Percentiles rank a stretch among this genome's conserved stretches.
Evolutionary conservation across 2,888 invertebrate species (phyloP).

Genomic region (Trypoxylon attenuatum): DNA sequence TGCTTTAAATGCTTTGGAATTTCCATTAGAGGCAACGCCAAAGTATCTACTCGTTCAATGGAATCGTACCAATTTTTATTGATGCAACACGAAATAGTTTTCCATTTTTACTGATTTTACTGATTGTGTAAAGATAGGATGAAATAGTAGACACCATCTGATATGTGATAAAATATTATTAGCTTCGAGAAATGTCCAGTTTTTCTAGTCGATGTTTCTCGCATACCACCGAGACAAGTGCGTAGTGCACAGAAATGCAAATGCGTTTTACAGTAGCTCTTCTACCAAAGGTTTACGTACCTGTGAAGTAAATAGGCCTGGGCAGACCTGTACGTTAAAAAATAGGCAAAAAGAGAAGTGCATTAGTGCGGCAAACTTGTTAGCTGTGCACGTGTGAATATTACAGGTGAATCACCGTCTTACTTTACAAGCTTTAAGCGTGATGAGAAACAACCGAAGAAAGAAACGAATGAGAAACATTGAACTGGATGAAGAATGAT

Average conservation of each 20-base stretch:
- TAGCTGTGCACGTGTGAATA: slow-evolving; percentile 32
- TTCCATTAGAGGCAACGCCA: too few relatives aligned
- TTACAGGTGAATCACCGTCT: slow-evolving; percentile 25
- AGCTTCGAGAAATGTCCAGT: too few relatives aligned
- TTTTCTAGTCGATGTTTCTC: too few relatives aligned
- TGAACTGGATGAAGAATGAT: not conserved
- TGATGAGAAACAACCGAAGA: not conserved
- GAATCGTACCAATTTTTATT: too few relatives aligned
- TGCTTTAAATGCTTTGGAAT: too few relatives aligned
- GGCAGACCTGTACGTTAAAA: slow-evolving; percentile 55
- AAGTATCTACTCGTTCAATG: too few relatives aligned
- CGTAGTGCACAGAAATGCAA: not conserved
- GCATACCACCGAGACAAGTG: slow-evolving; percentile 5
- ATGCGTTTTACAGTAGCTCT: not conserved
- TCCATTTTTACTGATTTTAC: too few relatives aligned
- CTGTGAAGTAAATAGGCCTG: slow-evolving; percentile 62
- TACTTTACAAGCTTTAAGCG: slow-evolving; percentile 7
- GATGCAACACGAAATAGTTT: too few relatives aligned
- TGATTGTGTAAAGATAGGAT: too few relatives aligned
- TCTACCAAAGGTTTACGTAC: slow-evolving; percentile 48
- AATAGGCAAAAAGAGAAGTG: slow-evolving; percentile 59
- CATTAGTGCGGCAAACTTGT: slow-evolving; percentile 54
- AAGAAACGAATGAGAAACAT: not conserved
- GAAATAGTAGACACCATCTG: too few relatives aligned
- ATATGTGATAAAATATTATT: too few relatives aligned